phyloP scores from a whole-genome alignment of 2,888 invertebrate genomes.

The Cryptus viduatorius region DNA sequence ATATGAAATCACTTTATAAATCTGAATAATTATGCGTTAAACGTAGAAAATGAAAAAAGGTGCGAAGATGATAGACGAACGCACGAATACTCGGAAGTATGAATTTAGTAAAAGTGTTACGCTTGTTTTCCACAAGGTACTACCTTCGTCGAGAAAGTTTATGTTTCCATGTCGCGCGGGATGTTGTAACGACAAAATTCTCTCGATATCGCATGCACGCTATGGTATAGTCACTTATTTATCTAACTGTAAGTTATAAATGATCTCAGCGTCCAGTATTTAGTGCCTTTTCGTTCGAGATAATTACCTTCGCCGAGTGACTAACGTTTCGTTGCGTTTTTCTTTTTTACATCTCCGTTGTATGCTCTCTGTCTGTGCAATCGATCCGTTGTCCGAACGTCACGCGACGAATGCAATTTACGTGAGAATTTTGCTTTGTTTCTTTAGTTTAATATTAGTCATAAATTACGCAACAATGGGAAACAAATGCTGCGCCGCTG shows the following conservation, averaged over 20 bases:
- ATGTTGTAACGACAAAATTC: constrained; percentile 26
- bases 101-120: constrained; percentile 61
- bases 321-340: constrained; percentile 30
- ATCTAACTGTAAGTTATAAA: constrained; percentile 53
- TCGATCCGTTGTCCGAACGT: constrained; percentile 19
- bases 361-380: constrained; percentile 38
- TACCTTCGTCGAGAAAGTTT: constrained; percentile 61
- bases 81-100: constrained; percentile 46
- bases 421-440: constrained; percentile 12
- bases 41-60: constrained; percentile 11
- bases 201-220: constrained; percentile 65
- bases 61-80: constrained; percentile 16
- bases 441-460: constrained; percentile 51
- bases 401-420: constrained; percentile 41
- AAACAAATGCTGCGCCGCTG: constrained; percentile 12
- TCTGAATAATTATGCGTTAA: constrained; percentile 36
- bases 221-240: constrained; percentile 59
- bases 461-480: constrained; percentile 52
- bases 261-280: constrained; percentile 67
- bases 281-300: constrained; percentile 68
- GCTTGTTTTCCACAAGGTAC: constrained; percentile 69
- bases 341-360: constrained; percentile 10
- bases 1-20: constrained; percentile 74
- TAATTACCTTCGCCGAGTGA: constrained; percentile 28
- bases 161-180: constrained; percentile 49